Conservation (phyloP, 2,113 vertebrate species). For the Opisthocomus hoazin region DNA sequence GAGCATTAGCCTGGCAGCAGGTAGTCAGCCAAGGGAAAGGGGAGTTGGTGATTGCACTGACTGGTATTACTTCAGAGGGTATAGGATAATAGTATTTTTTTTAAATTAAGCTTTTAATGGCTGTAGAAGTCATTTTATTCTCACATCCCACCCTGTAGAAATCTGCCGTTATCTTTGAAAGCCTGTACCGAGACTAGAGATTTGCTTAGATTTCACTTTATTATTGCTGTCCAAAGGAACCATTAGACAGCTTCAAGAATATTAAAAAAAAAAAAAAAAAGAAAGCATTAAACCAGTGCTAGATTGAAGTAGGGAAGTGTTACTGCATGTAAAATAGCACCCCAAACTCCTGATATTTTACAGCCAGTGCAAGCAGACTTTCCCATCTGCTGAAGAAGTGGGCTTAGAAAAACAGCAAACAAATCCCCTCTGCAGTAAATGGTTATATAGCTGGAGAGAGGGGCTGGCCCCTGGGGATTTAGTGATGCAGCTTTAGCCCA, state of each 20-base stretch:
- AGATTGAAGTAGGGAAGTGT: not conserved
- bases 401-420: not conserved
- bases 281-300: not conserved
- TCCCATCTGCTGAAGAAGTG: not conserved
- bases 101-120: not conserved
- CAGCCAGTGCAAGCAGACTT: not conserved
- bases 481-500: not conserved
- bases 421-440: not conserved
- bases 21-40: too few species aligned
- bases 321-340: not conserved
- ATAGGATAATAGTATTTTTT: not conserved
- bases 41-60: not conserved
- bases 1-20: not conserved
- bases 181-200: not conserved
- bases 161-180: not conserved
- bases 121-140: not conserved
- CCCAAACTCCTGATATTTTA: not conserved
- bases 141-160: not conserved
- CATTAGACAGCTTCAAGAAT: not conserved
- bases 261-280: not conserved
- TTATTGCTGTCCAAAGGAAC: not conserved
- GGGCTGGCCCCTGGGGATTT: not conserved
- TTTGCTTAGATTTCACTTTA: not conserved
- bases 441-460: too few species aligned
- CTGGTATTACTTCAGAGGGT: not conserved